These are phyloP conservation scores for Chamaetylas fuelleborni DNA, from an alignment of 2,113 vertebrate genomes.

Conservation along the genomic window DNA sequence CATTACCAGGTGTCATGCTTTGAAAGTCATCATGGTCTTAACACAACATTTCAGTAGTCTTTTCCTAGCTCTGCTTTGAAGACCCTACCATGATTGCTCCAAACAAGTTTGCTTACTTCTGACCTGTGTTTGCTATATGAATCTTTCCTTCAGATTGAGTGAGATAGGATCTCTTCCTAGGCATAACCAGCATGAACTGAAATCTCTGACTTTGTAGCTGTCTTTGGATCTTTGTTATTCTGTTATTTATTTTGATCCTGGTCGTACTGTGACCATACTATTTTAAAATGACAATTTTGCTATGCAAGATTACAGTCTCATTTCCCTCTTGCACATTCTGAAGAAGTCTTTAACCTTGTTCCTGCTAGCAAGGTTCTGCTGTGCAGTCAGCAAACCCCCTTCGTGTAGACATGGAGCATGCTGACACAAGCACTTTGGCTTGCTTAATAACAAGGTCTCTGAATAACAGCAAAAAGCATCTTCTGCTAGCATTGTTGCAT, in stretches of 20 bases:
- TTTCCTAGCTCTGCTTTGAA: neutral
- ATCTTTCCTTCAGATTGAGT: neutral
- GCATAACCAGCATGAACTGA: neutral
- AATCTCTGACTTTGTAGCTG: neutral
- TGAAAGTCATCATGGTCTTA: neutral
- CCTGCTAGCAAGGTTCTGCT: neutral
- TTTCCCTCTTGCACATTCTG: neutral
- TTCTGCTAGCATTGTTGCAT: neutral
- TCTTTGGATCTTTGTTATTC: neutral
- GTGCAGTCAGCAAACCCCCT: neutral
- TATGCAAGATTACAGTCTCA: neutral
- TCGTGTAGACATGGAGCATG: neutral
- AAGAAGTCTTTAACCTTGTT: conserved; percentile 25
- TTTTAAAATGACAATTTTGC: neutral
- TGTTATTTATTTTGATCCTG: neutral
- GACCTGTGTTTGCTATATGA: neutral
- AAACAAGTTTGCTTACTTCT: neutral
- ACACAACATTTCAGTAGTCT: neutral
- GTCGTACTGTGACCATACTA: neutral
- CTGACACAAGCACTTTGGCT: neutral
- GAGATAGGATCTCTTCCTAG: neutral
- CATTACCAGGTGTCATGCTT: neutral
- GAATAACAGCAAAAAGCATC: neutral
- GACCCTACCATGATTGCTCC: neutral
- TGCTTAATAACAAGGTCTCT: neutral